These are phyloP conservation scores for Candidula unifasciata DNA, from an alignment of 2,888 invertebrate genomes.

Conservation along the genomic window DNA sequence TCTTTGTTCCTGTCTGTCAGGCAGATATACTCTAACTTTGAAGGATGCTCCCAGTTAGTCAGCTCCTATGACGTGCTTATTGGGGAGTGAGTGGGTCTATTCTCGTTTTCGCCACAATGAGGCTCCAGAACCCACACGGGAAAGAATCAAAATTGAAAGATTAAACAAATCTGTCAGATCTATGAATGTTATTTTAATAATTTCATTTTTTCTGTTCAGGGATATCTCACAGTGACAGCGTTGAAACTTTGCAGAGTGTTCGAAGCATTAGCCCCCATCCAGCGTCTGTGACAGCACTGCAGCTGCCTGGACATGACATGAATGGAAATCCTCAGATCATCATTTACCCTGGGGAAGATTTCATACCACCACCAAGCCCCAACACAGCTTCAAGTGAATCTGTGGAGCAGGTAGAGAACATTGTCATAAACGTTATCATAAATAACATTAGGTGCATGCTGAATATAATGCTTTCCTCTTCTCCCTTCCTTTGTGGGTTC, in stretches of 20 bases:
- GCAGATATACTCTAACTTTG: no score
- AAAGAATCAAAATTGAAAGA: not conserved
- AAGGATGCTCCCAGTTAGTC: no score
- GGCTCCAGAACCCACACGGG: no score
- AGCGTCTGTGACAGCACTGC: slow-evolving; percentile 38
- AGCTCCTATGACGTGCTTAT: no score
- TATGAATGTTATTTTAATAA: not conserved
- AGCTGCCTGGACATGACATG: slow-evolving; percentile 61
- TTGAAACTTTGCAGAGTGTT: slow-evolving; percentile 71
- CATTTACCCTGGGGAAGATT: slow-evolving; percentile 22
- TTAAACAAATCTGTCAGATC: not conserved
- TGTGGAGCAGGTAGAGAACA: slow-evolving; percentile 54
- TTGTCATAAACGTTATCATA: no score
- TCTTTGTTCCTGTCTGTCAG: no score
- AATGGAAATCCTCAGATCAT: slow-evolving; percentile 66
- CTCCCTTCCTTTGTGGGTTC: no score
- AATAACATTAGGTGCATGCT: no score
- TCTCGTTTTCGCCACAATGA: no score
- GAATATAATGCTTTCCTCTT: no score
- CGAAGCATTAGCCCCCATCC: slow-evolving; percentile 69
- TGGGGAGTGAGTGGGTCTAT: no score
- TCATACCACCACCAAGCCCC: slow-evolving; percentile 40
- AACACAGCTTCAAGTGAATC: slow-evolving; percentile 16
- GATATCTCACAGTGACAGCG: slow-evolving; percentile 71
- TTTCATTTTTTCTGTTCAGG: slow-evolving; percentile 15